Base-by-base conservation (phyloP, 2,888 invertebrate genomes). In the Onthophagus sagittarius region DNA sequence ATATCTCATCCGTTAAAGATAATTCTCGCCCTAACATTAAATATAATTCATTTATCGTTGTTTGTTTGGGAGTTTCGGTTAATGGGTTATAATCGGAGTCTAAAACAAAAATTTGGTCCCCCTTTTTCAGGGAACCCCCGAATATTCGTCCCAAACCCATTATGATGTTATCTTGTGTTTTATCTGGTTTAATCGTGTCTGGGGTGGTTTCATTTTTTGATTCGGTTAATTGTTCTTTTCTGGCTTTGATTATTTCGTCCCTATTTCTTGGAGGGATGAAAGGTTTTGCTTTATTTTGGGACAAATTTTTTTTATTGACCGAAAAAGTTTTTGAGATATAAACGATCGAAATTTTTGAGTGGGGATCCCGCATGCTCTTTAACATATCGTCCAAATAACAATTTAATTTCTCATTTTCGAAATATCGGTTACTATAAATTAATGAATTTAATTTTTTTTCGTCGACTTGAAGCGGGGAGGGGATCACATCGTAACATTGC, bases 61-160 rank as follows among this genome's bases (percentile, higher is more conserved):
- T 83, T 81, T 86, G 88, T 14, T 92, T 92, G n/a, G 63, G 14
- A n/a, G n/a, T n/a, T n/a, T 62, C 64, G 62, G 9, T 73, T 11
- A 67, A 72, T 0, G 97, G 97, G 85, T 96, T 91, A 84, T 98
- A 96, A 84, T 96, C 95, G 0, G 97, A 95, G 11, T 94, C 92
- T 23, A 98, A 85, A 14, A 96, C 93, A 85, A 91, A 97, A 4
- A 98, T 86, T 81, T 90, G 90, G 80, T 92, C 91, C 5, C 96
- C 96, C 79, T 88, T 88, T 77, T 84, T 90, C 53, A 98, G 84
- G 72, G 89, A 92, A 1, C 99, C 98, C 83, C 96, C 96, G 84
- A 95, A 98, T 53, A 99, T 90, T 81, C 98, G 89, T 14, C 97
- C 97, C 86, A 99, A 96, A 0, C 96, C 98, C 77, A 99, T 88